Evolutionary conservation across 1,140 invertebrate genomes (phyloP), one percentile per base, ranked within the genome.

Genomic region (Melanaphis sacchari): DNA sequence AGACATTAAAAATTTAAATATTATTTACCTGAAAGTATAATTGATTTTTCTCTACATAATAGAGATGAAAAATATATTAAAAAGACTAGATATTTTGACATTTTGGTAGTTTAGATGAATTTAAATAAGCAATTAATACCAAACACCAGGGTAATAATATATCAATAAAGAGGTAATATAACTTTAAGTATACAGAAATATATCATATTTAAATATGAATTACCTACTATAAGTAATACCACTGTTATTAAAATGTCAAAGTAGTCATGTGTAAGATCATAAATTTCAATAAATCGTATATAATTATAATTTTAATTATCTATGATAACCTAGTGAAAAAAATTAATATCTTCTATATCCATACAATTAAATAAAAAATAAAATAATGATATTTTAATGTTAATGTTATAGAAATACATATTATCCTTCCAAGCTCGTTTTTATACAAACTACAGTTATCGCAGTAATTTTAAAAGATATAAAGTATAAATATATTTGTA

Each of bases 301-400:
- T 18, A n/a, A 76, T 76, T 76, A 76, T 76, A 76, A 76, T 76
- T 76, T 76, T 76, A 76, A 76, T 76, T 76, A 76, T 76, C 59
- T 66, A 18, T 66, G 59, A n/a, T 66, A 43, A 46, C 18, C 9
- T 76, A 18, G 4, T n/a, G 36, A 66, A n/a, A 76, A 76, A 76
- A 49, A 18, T 49, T 18, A 49, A 49, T n/a, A 66, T 26, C 31
- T n/a, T 5, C 31, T n/a, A 66, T 66, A 8, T 9, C 26, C 24
- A 59, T 59, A 31, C 31, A 0, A 66, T 66, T 66, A n/a, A 66
- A n/a, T 66, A 66, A 66, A 66, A 3, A 66, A 66, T 15, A n/a
- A 66, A 31, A 66, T 31, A 31, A 66, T 11, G 54, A 59, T 59
- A 31, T 66, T 66, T 66, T 66, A 66, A 66, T n/a, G 9, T 11